A percentile compares a stretch with the other conserved stretches of the same genome.
phyloP scores from a whole-genome alignment of 2,888 invertebrate genomes.

The Tachina lurida region DNA sequence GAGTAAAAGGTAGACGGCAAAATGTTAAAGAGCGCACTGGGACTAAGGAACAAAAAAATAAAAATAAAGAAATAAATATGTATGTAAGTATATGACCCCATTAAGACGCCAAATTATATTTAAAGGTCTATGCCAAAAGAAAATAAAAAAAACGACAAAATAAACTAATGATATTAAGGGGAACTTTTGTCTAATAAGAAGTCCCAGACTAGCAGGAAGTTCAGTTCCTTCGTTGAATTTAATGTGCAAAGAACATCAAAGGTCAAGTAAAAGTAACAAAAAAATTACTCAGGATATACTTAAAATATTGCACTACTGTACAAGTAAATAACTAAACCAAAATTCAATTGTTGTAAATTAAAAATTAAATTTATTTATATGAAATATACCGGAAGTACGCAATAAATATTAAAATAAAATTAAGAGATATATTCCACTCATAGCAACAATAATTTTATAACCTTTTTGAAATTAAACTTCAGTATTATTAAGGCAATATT shows the following conservation, averaged over 20 bases:
- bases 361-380: neutral
- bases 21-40: neutral
- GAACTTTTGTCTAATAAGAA: neutral
- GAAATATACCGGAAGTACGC: too few relatives aligned
- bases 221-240: neutral
- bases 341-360: neutral
- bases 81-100: constrained; percentile 54
- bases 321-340: neutral
- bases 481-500: too few relatives aligned
- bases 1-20: neutral
- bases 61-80: too few relatives aligned
- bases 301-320: neutral
- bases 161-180: neutral
- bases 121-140: constrained; percentile 42
- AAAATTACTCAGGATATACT: constrained; percentile 12
- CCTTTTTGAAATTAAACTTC: too few relatives aligned
- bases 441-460: too few relatives aligned
- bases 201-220: constrained; percentile 24
- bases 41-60: neutral
- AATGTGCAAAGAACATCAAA: constrained; percentile 49
- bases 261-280: constrained; percentile 36
- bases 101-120: constrained; percentile 57
- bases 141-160: neutral
- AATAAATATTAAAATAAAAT: too few relatives aligned
- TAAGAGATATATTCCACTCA: too few relatives aligned